Evolutionary conservation across 2,113 vertebrate genomes (phyloP), one percentile per base, ranked within the genome.

Genomic region (Coregonus clupeaformis): DNA sequence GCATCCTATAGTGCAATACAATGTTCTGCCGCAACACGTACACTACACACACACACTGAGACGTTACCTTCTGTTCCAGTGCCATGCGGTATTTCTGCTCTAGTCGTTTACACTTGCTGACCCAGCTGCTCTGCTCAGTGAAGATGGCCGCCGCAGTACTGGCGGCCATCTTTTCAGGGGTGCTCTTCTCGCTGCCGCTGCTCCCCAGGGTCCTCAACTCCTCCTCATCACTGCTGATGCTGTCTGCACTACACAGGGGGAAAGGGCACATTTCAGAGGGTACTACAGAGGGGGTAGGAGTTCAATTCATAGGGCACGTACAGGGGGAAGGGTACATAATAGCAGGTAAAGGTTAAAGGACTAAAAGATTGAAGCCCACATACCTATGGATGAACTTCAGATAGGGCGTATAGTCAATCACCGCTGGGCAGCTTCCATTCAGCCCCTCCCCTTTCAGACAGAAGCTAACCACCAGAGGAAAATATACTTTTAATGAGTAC

Each of bases 181-280:
- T 97, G 80, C 95, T 97, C 91, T 94, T 92, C 85, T 98, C 97
- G 57, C 97, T 98, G 85, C 95, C 94, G 18, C 96, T 99, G 87
- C 97, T 99, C 32, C 98, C 98, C 80, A 98, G 78, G 0, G 98
- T 99, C 84, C 98, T 94, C 79, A 99, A 94, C 82, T 99, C 98
- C 87, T 99, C 98, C 85, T 99, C 98, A 20, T 99, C 98, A 59
- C 98, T 99, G 93, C 98, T 99, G 91, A 99, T 99, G 72, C 97
- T 99, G 87, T 97, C 96, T 80, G 95, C 94, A 79, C 97, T 99
- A 90, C 65, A 84, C 76, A 76, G 64, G 80, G 27, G 68, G 66
- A 32, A 55, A 77, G 12, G 18, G 22, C 5, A 47, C 20, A n/a
- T 4, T 25, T 52, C 59, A n/a, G 59, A 69, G 5, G 14, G 25